These are phyloP conservation scores for Oryzias dopingdopingensis DNA, from an alignment of 2,797 vertebrate species.

Conservation along the genomic window DNA sequence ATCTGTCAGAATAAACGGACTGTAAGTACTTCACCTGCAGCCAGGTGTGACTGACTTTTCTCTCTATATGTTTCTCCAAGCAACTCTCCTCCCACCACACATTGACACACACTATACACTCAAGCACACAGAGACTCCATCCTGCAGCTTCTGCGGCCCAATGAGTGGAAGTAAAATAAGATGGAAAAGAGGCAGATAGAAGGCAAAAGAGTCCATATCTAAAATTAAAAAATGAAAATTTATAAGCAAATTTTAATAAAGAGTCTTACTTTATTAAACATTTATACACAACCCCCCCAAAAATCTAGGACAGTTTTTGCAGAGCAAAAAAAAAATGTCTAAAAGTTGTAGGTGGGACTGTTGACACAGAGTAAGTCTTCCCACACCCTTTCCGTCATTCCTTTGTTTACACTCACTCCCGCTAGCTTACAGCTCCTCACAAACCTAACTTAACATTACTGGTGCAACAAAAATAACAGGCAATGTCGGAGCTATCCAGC, in stretches of 20 bases:
- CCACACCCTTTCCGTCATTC: too few species aligned
- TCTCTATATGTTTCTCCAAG: constrained; percentile 43
- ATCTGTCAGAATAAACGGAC: constrained; percentile 56
- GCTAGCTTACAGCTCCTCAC: too few species aligned
- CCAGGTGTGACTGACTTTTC: constrained; percentile 57
- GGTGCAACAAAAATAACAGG: too few species aligned
- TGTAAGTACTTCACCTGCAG: constrained; percentile 48
- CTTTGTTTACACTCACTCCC: too few species aligned
- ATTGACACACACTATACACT: constrained; percentile 18
- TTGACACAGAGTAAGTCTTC: too few species aligned
- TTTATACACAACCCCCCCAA: too few species aligned
- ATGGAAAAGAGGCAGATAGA: constrained; percentile 12
- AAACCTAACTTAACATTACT: too few species aligned
- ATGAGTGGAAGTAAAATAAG: constrained; percentile 24
- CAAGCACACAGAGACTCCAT: constrained; percentile 39
- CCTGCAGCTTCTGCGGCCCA: constrained; percentile 29
- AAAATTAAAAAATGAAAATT: constrained; percentile 22
- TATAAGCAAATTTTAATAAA: constrained; percentile 1
- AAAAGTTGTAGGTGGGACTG: too few species aligned
- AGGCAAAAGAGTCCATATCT: constrained; percentile 46
- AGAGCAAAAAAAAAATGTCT: too few species aligned
- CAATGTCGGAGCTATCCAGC: too few species aligned
- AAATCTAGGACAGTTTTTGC: too few species aligned
- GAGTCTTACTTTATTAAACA: too few species aligned
- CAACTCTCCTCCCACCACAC: constrained; percentile 30